Evolutionary conservation across 2,797 vertebrate species (phyloP).

Genomic region (Anguilla anguilla): DNA sequence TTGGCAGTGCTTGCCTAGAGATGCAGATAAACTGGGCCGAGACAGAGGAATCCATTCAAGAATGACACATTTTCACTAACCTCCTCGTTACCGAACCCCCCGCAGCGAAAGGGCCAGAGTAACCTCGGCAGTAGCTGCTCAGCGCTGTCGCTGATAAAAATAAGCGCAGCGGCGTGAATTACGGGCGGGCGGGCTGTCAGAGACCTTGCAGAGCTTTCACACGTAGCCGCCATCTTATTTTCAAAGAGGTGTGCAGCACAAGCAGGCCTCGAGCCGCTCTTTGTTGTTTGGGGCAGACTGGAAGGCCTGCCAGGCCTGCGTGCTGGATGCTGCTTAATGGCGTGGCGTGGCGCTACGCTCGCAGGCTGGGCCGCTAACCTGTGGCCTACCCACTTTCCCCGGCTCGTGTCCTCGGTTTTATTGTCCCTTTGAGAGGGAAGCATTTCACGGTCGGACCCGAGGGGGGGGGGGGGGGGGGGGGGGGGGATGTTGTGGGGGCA

Average conservation of each 20-base stretch:
- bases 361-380: not conserved
- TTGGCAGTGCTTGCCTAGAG: not conserved
- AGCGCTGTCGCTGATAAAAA: not conserved
- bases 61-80: not conserved
- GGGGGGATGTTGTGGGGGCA: no score
- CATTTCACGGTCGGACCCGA: not conserved
- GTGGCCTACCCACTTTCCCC: not conserved
- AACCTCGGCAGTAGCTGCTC: not conserved
- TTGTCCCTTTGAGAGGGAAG: not conserved
- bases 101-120: not conserved
- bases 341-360: not conserved
- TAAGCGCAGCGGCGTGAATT: not conserved
- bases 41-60: not conserved
- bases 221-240: not conserved
- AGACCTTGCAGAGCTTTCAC: not conserved
- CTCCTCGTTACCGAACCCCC: not conserved
- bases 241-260: not conserved
- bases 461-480: no score
- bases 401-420: not conserved
- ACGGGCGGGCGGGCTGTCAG: not conserved
- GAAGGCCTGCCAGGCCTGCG: not conserved
- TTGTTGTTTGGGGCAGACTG: not conserved
- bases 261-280: not conserved
- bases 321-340: not conserved
- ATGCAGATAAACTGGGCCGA: constrained; percentile 1